Percentiles rank a stretch among this genome's conserved stretches.
phyloP scores from a whole-genome alignment of 2,113 vertebrate genomes.

The Rhinolophus sinicus region DNA sequence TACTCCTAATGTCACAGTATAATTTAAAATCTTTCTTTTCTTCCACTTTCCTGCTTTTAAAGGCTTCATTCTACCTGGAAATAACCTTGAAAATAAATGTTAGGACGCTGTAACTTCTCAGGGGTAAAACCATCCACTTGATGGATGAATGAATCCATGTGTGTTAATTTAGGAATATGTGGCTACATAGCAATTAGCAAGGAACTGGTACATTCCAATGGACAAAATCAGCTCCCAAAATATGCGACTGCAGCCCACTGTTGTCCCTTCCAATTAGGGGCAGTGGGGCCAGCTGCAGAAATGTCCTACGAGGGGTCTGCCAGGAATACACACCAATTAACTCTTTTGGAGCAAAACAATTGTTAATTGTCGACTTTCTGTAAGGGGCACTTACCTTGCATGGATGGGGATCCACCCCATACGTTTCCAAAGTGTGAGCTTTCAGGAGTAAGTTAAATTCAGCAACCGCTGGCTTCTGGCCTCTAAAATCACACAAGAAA shows the following conservation, averaged over 20 bases:
- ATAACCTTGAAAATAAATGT: neutral
- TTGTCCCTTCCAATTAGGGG: neutral
- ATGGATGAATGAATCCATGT: neutral
- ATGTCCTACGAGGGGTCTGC: neutral
- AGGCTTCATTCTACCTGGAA: neutral
- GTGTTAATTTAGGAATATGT: neutral
- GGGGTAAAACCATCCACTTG: neutral
- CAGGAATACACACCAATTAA: neutral
- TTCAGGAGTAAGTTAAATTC: constrained; percentile 97
- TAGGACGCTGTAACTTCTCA: neutral
- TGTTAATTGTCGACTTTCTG: neutral
- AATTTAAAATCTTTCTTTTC: neutral
- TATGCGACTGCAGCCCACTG: neutral
- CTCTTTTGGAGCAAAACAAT: neutral
- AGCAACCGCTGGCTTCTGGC: constrained; percentile 92
- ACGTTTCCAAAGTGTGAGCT: constrained; percentile 96
- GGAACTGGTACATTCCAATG: neutral
- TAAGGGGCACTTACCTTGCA: constrained; percentile 93
- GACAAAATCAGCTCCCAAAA: neutral
- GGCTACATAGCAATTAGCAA: neutral
- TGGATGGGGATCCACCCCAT: constrained; percentile 98
- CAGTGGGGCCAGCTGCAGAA: neutral
- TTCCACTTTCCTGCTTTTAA: neutral
- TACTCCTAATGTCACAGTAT: neutral
- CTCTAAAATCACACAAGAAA: constrained; percentile 86